phyloP scores from a whole-genome alignment of 2,888 invertebrate genomes.

The Drosophila mercatorum region DNA sequence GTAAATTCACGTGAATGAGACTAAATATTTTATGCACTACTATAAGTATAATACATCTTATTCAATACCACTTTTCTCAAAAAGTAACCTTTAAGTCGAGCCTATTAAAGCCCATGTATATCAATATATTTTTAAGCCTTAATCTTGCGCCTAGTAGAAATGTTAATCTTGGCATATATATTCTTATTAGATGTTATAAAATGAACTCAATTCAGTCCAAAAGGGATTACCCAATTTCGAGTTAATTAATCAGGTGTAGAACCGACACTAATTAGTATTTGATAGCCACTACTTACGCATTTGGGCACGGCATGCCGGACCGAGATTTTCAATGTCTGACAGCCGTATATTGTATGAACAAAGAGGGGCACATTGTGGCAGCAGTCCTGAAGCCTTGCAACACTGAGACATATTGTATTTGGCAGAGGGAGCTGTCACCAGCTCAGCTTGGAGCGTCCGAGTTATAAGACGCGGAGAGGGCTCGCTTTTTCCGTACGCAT shows the following conservation, averaged over 20 bases:
- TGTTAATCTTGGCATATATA: no score
- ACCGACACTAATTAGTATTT: slow-evolving; percentile 69
- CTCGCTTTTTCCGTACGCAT: slow-evolving; percentile 91
- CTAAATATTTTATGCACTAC: no score
- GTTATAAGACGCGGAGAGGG: slow-evolving; percentile 91
- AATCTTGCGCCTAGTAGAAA: background rate
- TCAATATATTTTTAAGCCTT: background rate
- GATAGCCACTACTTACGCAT: slow-evolving; percentile 87
- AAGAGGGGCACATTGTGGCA: slow-evolving; percentile 88
- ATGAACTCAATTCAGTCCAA: slow-evolving; percentile 56
- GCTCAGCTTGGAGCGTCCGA: slow-evolving; percentile 86
- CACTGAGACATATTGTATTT: slow-evolving; percentile 92
- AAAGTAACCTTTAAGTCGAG: background rate
- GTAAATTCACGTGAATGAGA: no score
- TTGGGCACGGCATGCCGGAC: slow-evolving; percentile 90
- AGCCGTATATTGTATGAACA: slow-evolving; percentile 93
- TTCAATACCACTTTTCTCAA: no score
- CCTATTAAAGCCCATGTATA: background rate
- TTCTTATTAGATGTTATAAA: slow-evolving; percentile 13
- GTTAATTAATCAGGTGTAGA: slow-evolving; percentile 32
- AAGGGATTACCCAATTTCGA: slow-evolving; percentile 20
- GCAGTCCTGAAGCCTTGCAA: slow-evolving; percentile 88
- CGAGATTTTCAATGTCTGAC: slow-evolving; percentile 90
- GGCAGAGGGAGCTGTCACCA: slow-evolving; percentile 84
- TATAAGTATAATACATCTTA: no score